Conservation (phyloP, 2,888 invertebrate species). For the Trichogramma evanescens region DNA sequence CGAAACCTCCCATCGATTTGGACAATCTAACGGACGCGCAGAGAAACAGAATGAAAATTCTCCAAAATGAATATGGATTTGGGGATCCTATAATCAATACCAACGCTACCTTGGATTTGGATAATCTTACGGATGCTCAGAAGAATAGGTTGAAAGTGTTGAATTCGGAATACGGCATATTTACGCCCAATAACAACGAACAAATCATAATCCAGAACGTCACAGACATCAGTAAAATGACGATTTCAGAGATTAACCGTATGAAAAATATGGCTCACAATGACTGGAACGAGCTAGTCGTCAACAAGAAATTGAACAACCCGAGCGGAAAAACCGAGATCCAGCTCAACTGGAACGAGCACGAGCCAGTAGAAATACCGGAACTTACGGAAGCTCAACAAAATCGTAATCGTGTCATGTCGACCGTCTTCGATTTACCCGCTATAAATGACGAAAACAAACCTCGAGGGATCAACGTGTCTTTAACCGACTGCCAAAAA, state of each 20-base stretch:
- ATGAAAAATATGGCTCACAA: no score
- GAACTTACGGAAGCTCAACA: conserved; percentile 26
- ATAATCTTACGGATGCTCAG: conserved; percentile 56
- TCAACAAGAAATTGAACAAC: neutral
- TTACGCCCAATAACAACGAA: conserved; percentile 36
- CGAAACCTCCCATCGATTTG: no score
- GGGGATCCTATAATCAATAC: no score
- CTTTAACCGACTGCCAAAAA: conserved; percentile 39
- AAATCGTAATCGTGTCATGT: conserved; percentile 36
- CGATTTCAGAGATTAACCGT: no score
- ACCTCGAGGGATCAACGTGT: neutral
- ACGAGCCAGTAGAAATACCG: conserved; percentile 2
- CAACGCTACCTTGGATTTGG: conserved; percentile 15
- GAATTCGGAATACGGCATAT: conserved; percentile 52
- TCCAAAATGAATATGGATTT: conserved; percentile 50
- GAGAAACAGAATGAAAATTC: neutral
- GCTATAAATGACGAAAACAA: conserved; percentile 32
- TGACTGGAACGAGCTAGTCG: no score
- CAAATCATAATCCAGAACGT: neutral
- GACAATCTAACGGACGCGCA: neutral
- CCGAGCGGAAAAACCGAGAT: conserved; percentile 16
- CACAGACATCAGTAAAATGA: neutral
- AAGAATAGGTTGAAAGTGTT: conserved; percentile 57
- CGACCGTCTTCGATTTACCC: conserved; percentile 31
- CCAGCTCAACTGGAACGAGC: conserved; percentile 19